Percentiles rank a stretch among this genome's conserved stretches.
Evolutionary conservation across 2,888 invertebrate species (phyloP).

Genomic region (Dolichopus griseipennis): DNA sequence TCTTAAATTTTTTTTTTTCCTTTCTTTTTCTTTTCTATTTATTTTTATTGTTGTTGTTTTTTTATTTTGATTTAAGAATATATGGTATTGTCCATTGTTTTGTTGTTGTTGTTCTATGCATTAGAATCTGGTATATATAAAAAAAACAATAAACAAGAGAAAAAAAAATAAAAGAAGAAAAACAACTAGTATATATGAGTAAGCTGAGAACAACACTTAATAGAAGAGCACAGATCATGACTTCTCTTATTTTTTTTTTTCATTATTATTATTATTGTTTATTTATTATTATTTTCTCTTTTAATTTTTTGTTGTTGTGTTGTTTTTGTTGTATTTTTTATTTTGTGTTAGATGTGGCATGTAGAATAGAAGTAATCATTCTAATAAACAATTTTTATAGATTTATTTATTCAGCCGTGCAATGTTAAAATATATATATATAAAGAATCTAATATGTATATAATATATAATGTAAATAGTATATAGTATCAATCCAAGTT

Average conservation of each 20-base stretch:
- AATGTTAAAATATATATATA: neutral
- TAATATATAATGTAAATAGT: too few relatives aligned
- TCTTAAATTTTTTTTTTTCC: too few relatives aligned
- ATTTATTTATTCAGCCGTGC: slow-evolving; percentile 1
- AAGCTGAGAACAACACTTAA: neutral
- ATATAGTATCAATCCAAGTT: too few relatives aligned
- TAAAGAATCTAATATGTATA: too few relatives aligned
- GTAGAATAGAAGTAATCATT: neutral
- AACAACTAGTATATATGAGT: neutral
- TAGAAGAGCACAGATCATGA: neutral
- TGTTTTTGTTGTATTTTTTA: neutral
- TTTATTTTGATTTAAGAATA: neutral
- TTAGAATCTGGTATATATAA: too few relatives aligned
- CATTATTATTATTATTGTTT: too few relatives aligned
- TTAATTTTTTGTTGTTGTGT: too few relatives aligned
- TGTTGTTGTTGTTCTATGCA: neutral
- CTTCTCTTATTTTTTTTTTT: neutral
- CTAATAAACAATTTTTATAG: slow-evolving; percentile 6
- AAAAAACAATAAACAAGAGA: neutral
- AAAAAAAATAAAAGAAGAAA: neutral
- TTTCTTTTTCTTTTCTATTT: too few relatives aligned
- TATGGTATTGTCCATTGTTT: neutral
- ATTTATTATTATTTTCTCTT: too few relatives aligned
- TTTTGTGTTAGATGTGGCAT: neutral
- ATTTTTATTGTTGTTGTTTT: neutral